These are phyloP conservation scores for Anorthoa munda DNA, from an alignment of 2,888 invertebrate genomes.

Conservation along the genomic window DNA sequence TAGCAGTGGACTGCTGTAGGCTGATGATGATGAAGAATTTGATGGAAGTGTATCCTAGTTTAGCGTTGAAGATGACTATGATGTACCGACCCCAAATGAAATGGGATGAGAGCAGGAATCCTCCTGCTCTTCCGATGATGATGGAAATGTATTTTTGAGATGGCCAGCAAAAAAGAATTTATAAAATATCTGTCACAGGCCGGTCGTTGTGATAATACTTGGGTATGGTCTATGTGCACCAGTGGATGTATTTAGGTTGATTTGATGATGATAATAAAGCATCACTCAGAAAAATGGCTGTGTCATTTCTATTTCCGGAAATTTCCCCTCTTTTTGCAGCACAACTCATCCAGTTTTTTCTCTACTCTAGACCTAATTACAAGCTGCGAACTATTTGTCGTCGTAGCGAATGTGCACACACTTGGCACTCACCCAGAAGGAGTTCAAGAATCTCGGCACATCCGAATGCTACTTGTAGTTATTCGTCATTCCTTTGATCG, in stretches of 20 bases:
- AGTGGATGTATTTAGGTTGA: background rate
- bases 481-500: slow-evolving; percentile 45
- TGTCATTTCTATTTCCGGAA: slow-evolving; percentile 13
- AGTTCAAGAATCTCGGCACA: slow-evolving; percentile 54
- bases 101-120: no score
- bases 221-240: background rate
- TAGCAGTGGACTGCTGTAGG: no score
- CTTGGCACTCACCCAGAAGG: slow-evolving; percentile 47
- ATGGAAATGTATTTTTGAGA: no score
- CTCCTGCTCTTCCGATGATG: no score
- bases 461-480: slow-evolving; percentile 23
- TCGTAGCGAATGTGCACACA: slow-evolving; percentile 47
- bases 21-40: no score
- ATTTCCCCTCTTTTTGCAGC: background rate
- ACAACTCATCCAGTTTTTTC: slow-evolving; percentile 33
- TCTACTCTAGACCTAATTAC: slow-evolving; percentile 55
- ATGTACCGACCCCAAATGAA: no score
- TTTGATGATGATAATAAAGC: no score
- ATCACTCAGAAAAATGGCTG: background rate
- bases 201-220: background rate
- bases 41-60: no score
- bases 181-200: no score
- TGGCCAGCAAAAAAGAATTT: no score
- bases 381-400: slow-evolving; percentile 34
- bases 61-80: no score